phyloP scores from a whole-genome alignment of 1,140 invertebrate species.

The Nymphalis io region DNA sequence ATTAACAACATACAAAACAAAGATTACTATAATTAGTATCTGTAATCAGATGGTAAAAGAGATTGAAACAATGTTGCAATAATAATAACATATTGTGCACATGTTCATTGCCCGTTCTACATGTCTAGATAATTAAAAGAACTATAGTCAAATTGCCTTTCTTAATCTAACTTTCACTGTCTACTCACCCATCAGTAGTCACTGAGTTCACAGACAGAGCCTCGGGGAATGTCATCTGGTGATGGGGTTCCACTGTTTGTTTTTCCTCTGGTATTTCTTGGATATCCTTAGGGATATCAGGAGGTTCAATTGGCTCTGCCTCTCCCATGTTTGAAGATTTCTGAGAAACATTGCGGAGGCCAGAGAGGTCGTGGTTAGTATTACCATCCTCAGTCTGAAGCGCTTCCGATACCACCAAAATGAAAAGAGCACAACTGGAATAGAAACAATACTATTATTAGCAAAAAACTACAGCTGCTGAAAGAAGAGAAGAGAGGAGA shows the following conservation, averaged over 20 bases:
- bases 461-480: background rate
- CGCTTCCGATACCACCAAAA: constrained; percentile 71
- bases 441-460: constrained; percentile 18
- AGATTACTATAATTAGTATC: background rate
- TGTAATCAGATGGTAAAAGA: constrained; percentile 14
- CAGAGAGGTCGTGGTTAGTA: constrained; percentile 63
- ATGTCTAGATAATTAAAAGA: constrained; percentile 14
- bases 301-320: constrained; percentile 33
- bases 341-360: constrained; percentile 71
- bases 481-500: no score
- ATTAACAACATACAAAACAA: background rate
- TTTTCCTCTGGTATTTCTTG: constrained; percentile 39
- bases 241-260: constrained; percentile 42
- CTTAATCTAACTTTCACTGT: constrained; percentile 16
- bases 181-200: constrained; percentile 81
- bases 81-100: constrained; percentile 1
- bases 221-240: constrained; percentile 76
- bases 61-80: constrained; percentile 23
- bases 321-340: constrained; percentile 51
- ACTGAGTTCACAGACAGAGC: constrained; percentile 80
- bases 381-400: constrained; percentile 58
- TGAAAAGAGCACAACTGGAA: constrained; percentile 73
- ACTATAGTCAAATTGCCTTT: background rate
- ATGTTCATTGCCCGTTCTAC: constrained; percentile 6
- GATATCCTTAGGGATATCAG: constrained; percentile 31